Base-by-base conservation (phyloP, 1,140 invertebrate genomes). In the Halesus radiatus region DNA sequence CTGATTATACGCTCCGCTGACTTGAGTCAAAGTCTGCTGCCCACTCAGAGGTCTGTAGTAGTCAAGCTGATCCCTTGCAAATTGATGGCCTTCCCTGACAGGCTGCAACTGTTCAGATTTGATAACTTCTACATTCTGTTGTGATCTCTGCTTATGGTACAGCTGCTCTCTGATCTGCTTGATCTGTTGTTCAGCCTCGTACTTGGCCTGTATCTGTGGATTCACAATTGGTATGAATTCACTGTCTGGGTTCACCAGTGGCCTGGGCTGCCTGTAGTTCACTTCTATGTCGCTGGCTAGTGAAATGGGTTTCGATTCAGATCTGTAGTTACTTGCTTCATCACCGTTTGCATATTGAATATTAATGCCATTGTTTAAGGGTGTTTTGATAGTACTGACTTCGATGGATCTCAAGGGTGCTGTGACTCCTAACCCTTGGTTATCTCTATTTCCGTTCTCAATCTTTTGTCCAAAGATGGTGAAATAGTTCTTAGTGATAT, bases 401-500 rank as follows among this genome's bases (percentile, higher is more conserved):
- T 72, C 81, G 20, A 73, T 86, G 3, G 87, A 87, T n/a, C 86
- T 87, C 15, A 89, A 80, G 0, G 90, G 86, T 18, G 86, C 85
- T 15, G 89, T 90, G 13, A 88, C 89, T 4, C 87, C 88, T 26
- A 92, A 52, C 85, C 89, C 52, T 90, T 92, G 68, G 86, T 92
- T 23, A 90, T 94, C 84, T 84, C 88, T 80, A 77, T 87, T 80
- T 88, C 85, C 86, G 82, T 89, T 88, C 64, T 90, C 89, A 3
- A 95, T 84, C 85, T 94, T 95, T 83, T 94, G 93, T 0, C 94
- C 94, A 81, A 95, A 95, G 78, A 93, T 91, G 26, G 93, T 94
- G 81, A 95, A 94, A 68, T 94, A 94, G 81, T 94, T 94, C 84
- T 93, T 94, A 3, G 94, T 95, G 10, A 93, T 93, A 81, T 95